Base-by-base conservation (phyloP, 2,888 invertebrate genomes). In the Amphipyra tragopoginis region DNA sequence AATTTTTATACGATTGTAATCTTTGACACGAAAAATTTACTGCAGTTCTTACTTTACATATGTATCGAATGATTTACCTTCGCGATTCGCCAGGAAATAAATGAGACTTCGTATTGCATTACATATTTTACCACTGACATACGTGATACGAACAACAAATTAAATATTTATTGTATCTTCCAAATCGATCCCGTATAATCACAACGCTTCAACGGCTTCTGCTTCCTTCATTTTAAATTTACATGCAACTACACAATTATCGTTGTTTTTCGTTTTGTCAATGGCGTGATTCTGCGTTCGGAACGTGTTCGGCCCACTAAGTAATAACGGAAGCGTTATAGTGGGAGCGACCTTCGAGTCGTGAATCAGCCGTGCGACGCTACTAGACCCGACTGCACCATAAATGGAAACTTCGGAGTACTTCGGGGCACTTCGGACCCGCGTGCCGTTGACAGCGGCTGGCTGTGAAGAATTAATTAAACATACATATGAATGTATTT, bases 301-400 rank as follows among this genome's bases (percentile, higher is more conserved):
- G 52, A 65, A 62, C 78, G 68, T 74, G 65, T 79, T 75, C 69
- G 86, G 83, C 72, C 72, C 72, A 47, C 77, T 54, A 54, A 63
- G 65, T 74, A 74, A 74, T 60, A 65, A 80, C 85, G 88, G 89
- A 89, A 90, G 86, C 77, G 70, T 60, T 68, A 72, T 74, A 81
- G 86, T 89, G 85, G 88, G 87, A 82, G 87, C 83, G 90, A 87
- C 90, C 91, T 91, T 90, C 88, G 69, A 68, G 74, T 59, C 67
- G 72, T 91, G 90, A 91, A 82, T 91, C 91, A 78, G 74, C 63
- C 77, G 72, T 68, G 68, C 67, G 67, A 72, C 69, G 73, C 44
- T 75, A 69, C 77, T 75, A 80, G 81, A 78, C 79, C 67, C 68
- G 63, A 53, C 71, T 72, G 69, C 72, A 60, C 86, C 86, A 75